These are phyloP conservation scores for Rutpela maculata DNA, from an alignment of 2,888 invertebrate genomes.

Conservation along the genomic window DNA sequence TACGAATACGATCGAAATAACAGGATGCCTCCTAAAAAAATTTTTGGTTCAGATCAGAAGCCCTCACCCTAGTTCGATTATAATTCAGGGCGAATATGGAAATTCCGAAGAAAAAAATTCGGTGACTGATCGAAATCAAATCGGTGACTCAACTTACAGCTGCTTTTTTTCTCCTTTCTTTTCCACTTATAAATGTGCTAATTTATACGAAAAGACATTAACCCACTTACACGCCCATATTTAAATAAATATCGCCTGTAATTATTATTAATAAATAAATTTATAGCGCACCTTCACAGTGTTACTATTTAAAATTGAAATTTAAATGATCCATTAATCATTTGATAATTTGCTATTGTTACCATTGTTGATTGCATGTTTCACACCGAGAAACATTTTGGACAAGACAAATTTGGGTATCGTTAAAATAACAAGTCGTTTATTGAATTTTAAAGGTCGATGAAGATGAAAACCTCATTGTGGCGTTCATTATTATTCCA, in stretches of 20 bases:
- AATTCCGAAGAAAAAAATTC: too few relatives aligned
- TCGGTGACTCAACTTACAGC: slow-evolving; percentile 12
- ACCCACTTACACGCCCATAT: slow-evolving; percentile 41
- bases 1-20: too few relatives aligned
- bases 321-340: slow-evolving; percentile 41
- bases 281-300: slow-evolving; percentile 33
- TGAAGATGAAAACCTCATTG: slow-evolving; percentile 26
- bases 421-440: slow-evolving; percentile 24
- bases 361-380: slow-evolving; percentile 35
- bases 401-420: slow-evolving; percentile 37
- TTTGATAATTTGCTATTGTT: slow-evolving; percentile 40
- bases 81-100: too few relatives aligned
- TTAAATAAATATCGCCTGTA: slow-evolving; percentile 35
- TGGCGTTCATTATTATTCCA: too few relatives aligned
- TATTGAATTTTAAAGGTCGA: slow-evolving; percentile 29
- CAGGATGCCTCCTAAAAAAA: too few relatives aligned
- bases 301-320: slow-evolving; percentile 35
- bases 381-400: slow-evolving; percentile 33
- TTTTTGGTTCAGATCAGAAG: too few relatives aligned
- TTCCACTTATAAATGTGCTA: slow-evolving; percentile 5
- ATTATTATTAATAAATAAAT: slow-evolving; percentile 39
- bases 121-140: slow-evolving; percentile 7
- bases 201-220: slow-evolving; percentile 22
- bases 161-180: slow-evolving; percentile 29
- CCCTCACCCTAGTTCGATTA: too few relatives aligned